Percentiles rank a stretch among this genome's conserved stretches.
These are phyloP conservation scores for Cryptocephalus moraei DNA, from an alignment of 2,888 invertebrate species.

Conservation along the genomic window DNA sequence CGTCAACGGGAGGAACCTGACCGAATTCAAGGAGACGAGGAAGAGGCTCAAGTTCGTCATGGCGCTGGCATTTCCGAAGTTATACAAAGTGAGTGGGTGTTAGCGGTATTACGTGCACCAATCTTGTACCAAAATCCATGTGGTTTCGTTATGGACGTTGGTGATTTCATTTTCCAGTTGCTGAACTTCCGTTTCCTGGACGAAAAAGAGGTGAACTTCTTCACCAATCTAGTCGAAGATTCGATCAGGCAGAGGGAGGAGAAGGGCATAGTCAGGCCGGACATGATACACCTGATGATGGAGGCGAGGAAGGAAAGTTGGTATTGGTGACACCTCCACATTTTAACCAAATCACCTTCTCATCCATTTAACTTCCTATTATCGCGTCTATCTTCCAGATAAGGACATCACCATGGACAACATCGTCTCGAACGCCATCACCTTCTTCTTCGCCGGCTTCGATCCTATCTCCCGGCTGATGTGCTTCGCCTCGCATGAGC, in stretches of 20 bases:
- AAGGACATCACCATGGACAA: slow-evolving; percentile 34
- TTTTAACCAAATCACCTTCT: not conserved
- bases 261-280: no score
- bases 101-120: no score
- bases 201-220: not conserved
- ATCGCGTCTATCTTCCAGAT: no score
- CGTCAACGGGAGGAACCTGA: not conserved
- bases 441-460: slow-evolving; percentile 43
- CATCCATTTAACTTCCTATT: no score
- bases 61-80: not conserved
- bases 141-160: no score
- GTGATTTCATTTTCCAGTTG: no score
- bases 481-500: slow-evolving; percentile 43
- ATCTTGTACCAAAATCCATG: no score
- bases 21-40: not conserved
- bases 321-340: no score
- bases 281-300: not conserved
- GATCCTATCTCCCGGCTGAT: slow-evolving; percentile 38
- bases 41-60: not conserved
- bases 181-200: no score
- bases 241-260: no score
- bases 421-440: slow-evolving; percentile 44
- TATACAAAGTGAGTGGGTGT: not conserved
- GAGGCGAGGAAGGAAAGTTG: no score
- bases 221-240: not conserved